Conservation (phyloP, 2,113 vertebrate genomes). For the Sceloporus undulatus region DNA sequence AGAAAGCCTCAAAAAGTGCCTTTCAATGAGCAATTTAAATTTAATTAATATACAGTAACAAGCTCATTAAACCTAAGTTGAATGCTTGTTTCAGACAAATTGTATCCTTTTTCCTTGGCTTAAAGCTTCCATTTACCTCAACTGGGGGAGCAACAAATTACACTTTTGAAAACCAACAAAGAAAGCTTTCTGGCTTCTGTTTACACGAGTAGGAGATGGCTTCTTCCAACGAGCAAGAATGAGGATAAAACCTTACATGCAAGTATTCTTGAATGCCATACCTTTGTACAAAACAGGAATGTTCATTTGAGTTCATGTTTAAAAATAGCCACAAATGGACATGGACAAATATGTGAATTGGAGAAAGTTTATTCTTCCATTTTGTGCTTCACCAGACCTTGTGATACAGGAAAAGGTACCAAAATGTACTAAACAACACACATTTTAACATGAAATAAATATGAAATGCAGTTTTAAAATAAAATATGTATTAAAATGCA, state of each 20-base stretch:
- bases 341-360: too few species aligned
- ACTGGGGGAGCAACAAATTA: constrained; percentile 49
- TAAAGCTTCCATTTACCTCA: constrained; percentile 47
- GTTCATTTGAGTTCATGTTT: not conserved
- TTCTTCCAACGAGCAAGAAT: constrained; percentile 19
- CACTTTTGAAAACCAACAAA: constrained; percentile 51
- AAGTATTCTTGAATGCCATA: not conserved
- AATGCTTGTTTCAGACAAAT: constrained; percentile 71
- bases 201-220: constrained; percentile 6
- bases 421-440: not conserved
- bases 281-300: not conserved
- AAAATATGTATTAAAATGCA: not conserved
- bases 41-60: constrained; percentile 74
- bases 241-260: not conserved
- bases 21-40: constrained; percentile 69
- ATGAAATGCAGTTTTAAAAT: too few species aligned
- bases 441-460: not conserved
- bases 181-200: constrained; percentile 40
- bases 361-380: not conserved
- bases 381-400: not conserved
- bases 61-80: constrained; percentile 70
- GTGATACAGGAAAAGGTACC: not conserved
- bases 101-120: constrained; percentile 49
- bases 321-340: too few species aligned
- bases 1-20: constrained; percentile 59